phyloP scores from a whole-genome alignment of 2,113 vertebrate genomes.

The Ailuropoda melanoleuca region DNA sequence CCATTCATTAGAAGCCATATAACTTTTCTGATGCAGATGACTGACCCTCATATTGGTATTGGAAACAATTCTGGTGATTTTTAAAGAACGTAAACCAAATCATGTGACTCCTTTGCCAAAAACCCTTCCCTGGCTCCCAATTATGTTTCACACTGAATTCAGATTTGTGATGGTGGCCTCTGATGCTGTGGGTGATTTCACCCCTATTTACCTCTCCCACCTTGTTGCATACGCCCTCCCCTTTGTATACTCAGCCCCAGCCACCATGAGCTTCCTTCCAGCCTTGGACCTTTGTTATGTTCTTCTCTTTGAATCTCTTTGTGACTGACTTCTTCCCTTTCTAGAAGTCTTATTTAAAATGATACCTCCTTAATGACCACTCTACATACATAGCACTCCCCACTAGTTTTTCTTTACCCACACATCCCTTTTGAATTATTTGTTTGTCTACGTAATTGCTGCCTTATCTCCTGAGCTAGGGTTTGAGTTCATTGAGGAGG shows the following conservation, averaged over 20 bases:
- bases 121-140: neutral
- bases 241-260: rapidly evolving
- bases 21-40: neutral
- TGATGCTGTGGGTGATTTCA: neutral
- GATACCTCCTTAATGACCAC: neutral
- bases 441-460: neutral
- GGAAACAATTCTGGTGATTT: neutral
- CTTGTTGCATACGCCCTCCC: neutral
- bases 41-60: neutral
- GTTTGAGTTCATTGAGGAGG: neutral
- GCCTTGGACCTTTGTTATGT: neutral
- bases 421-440: neutral
- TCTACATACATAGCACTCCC: too few species aligned
- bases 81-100: neutral
- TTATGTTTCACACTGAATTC: neutral
- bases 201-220: neutral
- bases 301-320: neutral
- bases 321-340: neutral
- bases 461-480: neutral
- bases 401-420: neutral
- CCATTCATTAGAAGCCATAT: neutral
- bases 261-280: neutral
- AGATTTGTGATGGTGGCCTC: neutral
- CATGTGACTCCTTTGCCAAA: neutral
- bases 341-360: neutral